Evolutionary conservation across 2,113 vertebrate species (phyloP), one percentile per base, ranked within the genome.

Genomic region (Halcyon senegalensis): DNA sequence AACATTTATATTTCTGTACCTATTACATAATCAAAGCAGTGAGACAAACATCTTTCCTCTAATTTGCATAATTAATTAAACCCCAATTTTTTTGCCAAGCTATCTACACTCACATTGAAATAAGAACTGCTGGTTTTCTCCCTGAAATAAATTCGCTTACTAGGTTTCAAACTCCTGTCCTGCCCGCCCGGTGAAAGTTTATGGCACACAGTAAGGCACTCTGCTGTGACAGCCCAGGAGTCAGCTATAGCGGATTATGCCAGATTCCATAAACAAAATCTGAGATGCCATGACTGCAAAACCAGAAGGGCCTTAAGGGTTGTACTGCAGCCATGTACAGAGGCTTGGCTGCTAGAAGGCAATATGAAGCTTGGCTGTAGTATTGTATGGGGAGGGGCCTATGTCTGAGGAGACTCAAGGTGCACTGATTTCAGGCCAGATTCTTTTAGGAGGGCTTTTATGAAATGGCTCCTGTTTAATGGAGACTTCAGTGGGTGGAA

Each of bases 51-150:
- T 74, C 68, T 77, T 91, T 39, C 55, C 46, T 73, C 84, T 91
- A 17, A 91, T 91, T 77, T 91, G 53, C 87, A 83, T 90, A 80
- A 94, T 90, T 89, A 96, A 94, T 78, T 79, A 92, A 91, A 7
- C 18, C 41, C 31, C 67, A 48, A 19, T 12, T 63, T 81, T 89
- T 94, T 90, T 80, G 59, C 88, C 73, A 78, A 80, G 72, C 13
- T 59, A 48, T 60, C 63, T 84, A 39, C 33, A 14, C 19, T 67
- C 50, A 59, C 28, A 8, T 21, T 53, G 74, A 85, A 93, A 46
- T 85, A 93, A 59, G 58, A 74, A 33, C 37, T 8, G 30, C 14
- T 46, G 39, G 6, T 48, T 84, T 81, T 74, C 25, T 8, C 23
- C 39, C 67, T 88, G 82, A 62, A 89, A 94, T 48, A 41, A 83